Base-by-base conservation (phyloP, 2,113 vertebrate genomes). In the Strigops habroptila region DNA sequence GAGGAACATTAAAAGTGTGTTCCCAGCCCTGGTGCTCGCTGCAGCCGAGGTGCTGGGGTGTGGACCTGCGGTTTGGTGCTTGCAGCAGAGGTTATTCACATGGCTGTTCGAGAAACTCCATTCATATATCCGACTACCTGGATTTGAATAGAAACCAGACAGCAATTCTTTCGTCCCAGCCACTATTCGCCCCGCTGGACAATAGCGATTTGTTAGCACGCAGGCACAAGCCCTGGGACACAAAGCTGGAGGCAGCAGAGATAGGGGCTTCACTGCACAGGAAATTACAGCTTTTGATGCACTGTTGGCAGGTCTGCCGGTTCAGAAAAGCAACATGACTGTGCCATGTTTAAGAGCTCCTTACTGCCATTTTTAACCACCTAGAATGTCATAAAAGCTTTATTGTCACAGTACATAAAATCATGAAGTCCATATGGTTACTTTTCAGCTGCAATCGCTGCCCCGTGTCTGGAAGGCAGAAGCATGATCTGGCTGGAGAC, bases 71-170 rank as follows among this genome's bases (percentile, higher is more conserved):
- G 57, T 35, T 59, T 9, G 14, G 33, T 22, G 6, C 33, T 59
- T 59, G 57, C 57, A 59, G 33, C 57, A 24, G 97, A 95, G 96
- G 79, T 98, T 97, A 97, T 97, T 97, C 97, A 97, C 97, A 97
- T 94, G 96, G 97, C 96, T 86, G 97, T 95, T 97, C 81, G 81
- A 97, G 98, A 93, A 97, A 97, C 97, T 97, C 98, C 98, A 98
- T 98, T 98, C 98, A 98, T 97, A 97, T 98, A 96, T 98, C 97
- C 83, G 88, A 96, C 97, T 98, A 99, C 98, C 99, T 99, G 99
- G 98, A 99, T 99, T 99, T 99, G 98, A 99, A 99, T 99, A 99
- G 98, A 99, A 99, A 99, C 98, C 99, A 99, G 99, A 99, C 99
- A 99, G 98, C 96, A 98, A 98, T 98, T 98, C 97, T 98, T 98